Evolutionary conservation across 2,888 invertebrate species (phyloP), one percentile per base, ranked within the genome.

Genomic region (Arenicola marina): DNA sequence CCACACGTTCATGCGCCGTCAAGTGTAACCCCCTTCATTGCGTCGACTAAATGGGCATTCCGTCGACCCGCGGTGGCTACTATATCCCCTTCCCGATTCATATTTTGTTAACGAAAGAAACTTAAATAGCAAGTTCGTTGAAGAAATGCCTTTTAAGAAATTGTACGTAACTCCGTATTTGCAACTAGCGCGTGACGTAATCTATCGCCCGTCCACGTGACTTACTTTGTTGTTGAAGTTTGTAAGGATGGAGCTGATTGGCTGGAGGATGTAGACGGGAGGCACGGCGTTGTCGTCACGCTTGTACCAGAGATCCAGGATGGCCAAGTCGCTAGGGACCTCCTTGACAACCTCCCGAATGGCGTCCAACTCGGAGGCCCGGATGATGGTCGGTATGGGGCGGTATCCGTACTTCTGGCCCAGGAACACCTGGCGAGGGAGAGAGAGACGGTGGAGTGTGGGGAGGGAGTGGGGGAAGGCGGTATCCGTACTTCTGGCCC

Each of bases 341-440:
- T 68, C 68, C 59, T 75, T 77, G 60, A 96, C 85, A 75, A 95
- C 94, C 63, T 93, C 92, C 55, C 93, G 87, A 21, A 98, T 85
- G 87, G 93, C 85, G 77, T 92, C 92, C 56, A 97, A 87, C 79
- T 98, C 81, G 3, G 92, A 92, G 32, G 94, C 95, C 0, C 94
- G 85, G 62, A 98, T 94, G 80, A 95, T 93, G 0, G 96, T 95
- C 0, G 97, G 98, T 71, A 98, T 93, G 0, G 98, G 97, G 18
- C 98, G 89, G 84, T 98, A 98, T 26, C 98, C 98, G 84, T 98
- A 98, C 84, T 98, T 98, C 85, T 98, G 97, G 0, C 97, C 97
- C 26, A 97, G 86, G 78, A 98, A 97, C 56, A 95, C 90, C 91
- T 91, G 70, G 21, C n/a, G n/a, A n/a, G n/a, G n/a, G n/a, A n/a